Evolutionary conservation across 1,140 invertebrate genomes (phyloP), one percentile per base, ranked within the genome.

Genomic region (Pseudoatta argentina): DNA sequence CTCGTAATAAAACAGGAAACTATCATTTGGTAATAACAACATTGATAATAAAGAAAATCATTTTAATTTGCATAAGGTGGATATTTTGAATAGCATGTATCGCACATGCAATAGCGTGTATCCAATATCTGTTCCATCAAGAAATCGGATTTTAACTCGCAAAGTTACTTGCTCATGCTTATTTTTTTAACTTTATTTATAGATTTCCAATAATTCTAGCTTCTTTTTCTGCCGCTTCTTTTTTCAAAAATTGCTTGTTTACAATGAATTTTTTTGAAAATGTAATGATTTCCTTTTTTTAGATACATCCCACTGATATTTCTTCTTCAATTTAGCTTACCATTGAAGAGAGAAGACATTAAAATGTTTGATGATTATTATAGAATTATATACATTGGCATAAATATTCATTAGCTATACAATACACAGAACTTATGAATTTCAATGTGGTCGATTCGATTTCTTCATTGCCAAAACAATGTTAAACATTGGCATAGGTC

Each of bases 401-500:
- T 48, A 59, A 77, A 39, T 59, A 39, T 66, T 48, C 27, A 66
- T 78, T 30, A 21, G 7, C 24, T 77, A 18, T 2, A 39, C 24
- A n/a, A 66, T 66, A 6, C 44, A 12, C 21, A 24, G 34, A n/a
- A 78, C 14, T 48, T 30, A 48, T 48, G 27, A 67, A 78, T 30
- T n/a, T 78, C 18, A 14, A 51, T 8, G 59, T 7, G 44, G 44
- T 39, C n/a, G n/a, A 81, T 44, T n/a, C 12, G 30, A 18, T 39
- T 71, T 44, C 34, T 51, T 69, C 39, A n/a, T 53, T 16, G 44
- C 5, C 44, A n/a, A 24, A 21, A 57, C 30, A 30, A 71, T 57
- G 30, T 69, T 71, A 71, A 81, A 57, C 7, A 69, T 69, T n/a
- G 77, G 24, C 77, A 39, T 12, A 14, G 76, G 24, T 78, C 59